phyloP scores from a whole-genome alignment of 1,140 invertebrate genomes.

The Lanistes nyassanus region DNA sequence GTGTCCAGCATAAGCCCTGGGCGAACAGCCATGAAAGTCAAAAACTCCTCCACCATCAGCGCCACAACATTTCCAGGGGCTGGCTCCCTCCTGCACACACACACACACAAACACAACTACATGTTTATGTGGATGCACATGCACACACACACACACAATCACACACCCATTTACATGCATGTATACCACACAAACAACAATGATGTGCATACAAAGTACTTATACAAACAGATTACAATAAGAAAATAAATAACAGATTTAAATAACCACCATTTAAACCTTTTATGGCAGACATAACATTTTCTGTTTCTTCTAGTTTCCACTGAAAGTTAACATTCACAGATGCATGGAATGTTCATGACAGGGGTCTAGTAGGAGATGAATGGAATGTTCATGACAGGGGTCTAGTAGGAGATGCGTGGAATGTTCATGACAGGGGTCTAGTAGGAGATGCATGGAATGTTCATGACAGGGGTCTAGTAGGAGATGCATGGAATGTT shows the following conservation, averaged over 20 bases:
- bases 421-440: no score
- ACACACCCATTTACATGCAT: no score
- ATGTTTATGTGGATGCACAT: background rate
- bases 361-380: no score
- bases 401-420: no score
- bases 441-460: no score
- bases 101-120: background rate
- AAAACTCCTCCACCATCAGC: conserved; percentile 61
- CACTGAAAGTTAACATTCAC: background rate
- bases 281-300: no score
- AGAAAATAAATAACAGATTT: background rate
- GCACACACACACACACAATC: conserved; percentile 4
- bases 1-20: conserved; percentile 61
- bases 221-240: background rate
- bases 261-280: background rate
- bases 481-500: no score
- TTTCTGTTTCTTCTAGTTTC: background rate
- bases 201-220: background rate
- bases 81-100: conserved; percentile 56
- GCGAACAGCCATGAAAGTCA: conserved; percentile 54
- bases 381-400: no score
- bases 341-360: background rate
- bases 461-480: no score
- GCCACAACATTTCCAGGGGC: conserved; percentile 57
- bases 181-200: conserved; percentile 1